phyloP scores from a whole-genome alignment of 1,140 invertebrate genomes.

The Mycetomoellerius zeteki region DNA sequence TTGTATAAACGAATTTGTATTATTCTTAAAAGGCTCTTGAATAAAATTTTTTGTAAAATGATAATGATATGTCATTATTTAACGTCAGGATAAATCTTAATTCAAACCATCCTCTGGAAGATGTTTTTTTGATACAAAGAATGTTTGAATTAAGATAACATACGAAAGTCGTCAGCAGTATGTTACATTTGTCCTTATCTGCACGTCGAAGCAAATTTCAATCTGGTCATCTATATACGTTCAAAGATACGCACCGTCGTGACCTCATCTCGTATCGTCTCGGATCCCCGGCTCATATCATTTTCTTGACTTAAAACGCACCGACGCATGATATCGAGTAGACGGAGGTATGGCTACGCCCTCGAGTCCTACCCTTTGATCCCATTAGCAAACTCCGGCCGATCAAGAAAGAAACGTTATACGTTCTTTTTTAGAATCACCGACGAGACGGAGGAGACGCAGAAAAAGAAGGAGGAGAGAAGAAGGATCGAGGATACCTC shows the following conservation, averaged over 20 bases:
- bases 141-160: background rate
- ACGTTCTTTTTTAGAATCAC: slow-evolving; percentile 33
- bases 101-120: background rate
- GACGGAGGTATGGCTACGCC: slow-evolving; percentile 21
- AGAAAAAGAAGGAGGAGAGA: background rate
- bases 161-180: background rate
- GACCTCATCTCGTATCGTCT: background rate
- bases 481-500: slow-evolving; percentile 39
- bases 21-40: background rate
- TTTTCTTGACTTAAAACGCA: slow-evolving; percentile 28
- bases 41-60: background rate
- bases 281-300: slow-evolving; percentile 11
- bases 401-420: slow-evolving; percentile 37
- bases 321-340: slow-evolving; percentile 26
- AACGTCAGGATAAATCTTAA: too few species aligned
- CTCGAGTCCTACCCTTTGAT: slow-evolving; percentile 62
- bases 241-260: background rate
- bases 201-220: background rate
- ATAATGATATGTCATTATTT: background rate
- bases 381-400: slow-evolving; percentile 59
- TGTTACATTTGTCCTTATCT: background rate
- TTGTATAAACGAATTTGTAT: background rate
- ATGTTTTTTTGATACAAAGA: background rate
- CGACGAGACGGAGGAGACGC: slow-evolving; percentile 1
- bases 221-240: background rate